Conservation (phyloP, 2,113 vertebrate species). For the Athene cunicularia region DNA sequence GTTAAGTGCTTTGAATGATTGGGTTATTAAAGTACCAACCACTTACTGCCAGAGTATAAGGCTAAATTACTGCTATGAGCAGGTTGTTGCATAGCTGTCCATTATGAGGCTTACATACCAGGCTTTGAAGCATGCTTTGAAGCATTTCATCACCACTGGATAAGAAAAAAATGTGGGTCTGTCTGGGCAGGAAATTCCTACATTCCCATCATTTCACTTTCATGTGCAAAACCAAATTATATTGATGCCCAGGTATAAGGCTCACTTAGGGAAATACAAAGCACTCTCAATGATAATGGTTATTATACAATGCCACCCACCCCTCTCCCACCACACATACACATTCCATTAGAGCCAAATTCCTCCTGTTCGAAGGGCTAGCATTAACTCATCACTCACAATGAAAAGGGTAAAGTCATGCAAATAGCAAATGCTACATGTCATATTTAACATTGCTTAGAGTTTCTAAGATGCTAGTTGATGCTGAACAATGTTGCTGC, state of each 20-base stretch:
- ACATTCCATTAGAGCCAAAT: background rate
- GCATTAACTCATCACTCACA: background rate
- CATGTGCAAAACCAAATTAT: background rate
- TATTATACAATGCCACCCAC: background rate
- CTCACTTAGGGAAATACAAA: background rate
- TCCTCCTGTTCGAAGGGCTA: background rate
- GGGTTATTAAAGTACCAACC: conserved; percentile 33
- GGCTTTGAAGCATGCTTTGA: conserved; percentile 5
- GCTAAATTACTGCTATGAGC: background rate
- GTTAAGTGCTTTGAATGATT: background rate
- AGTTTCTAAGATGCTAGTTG: background rate
- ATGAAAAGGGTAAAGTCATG: background rate
- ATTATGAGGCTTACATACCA: background rate
- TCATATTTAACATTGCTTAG: background rate
- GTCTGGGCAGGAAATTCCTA: background rate
- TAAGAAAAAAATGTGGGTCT: background rate
- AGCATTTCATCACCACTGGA: background rate
- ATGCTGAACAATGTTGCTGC: background rate
- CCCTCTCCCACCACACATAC: background rate
- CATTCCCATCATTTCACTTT: background rate
- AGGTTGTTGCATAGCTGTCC: background rate
- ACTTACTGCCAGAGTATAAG: background rate
- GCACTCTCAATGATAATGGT: background rate
- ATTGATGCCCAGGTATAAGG: background rate
- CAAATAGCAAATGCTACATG: background rate